These are phyloP conservation scores for Mormyrus proboscirostris DNA, from an alignment of 2,797 vertebrate genomes.

Conservation along the genomic window DNA sequence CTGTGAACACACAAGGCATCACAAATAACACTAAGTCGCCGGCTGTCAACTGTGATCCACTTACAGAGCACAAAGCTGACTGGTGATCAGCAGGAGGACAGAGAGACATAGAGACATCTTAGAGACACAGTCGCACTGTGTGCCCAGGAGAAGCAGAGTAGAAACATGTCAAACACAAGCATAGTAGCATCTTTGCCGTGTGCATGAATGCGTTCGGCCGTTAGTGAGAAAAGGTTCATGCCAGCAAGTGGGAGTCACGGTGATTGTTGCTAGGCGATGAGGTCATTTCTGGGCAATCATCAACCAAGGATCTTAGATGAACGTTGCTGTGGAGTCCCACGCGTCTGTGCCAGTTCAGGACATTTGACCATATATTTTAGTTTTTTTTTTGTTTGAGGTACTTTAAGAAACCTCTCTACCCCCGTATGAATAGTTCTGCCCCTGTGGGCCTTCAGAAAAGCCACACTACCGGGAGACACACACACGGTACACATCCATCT, in stretches of 20 bases:
- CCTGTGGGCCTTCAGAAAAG: not conserved
- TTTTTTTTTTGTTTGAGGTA: not conserved
- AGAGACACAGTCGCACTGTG: not conserved
- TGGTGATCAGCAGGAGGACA: not conserved
- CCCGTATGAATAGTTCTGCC: not conserved
- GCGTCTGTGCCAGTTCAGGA: not conserved
- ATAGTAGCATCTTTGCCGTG: not conserved
- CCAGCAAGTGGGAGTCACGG: not conserved
- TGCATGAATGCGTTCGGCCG: not conserved
- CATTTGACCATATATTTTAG: not conserved
- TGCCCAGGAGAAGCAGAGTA: not conserved
- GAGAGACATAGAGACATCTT: not conserved
- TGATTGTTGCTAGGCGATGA: constrained; percentile 18
- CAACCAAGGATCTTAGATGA: not conserved
- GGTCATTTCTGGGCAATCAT: not conserved
- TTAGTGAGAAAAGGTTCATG: not conserved
- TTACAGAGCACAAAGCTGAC: not conserved
- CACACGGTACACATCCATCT: not conserved
- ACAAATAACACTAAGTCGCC: not conserved
- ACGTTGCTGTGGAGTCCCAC: not conserved
- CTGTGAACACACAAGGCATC: constrained; percentile 7
- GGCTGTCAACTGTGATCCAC: not conserved
- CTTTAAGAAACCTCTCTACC: not conserved
- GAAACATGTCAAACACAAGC: constrained; percentile 21
- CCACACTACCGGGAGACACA: not conserved